phyloP scores from a whole-genome alignment of 2,113 vertebrate species.

The Pseudorhombus dupliciocellatus region DNA sequence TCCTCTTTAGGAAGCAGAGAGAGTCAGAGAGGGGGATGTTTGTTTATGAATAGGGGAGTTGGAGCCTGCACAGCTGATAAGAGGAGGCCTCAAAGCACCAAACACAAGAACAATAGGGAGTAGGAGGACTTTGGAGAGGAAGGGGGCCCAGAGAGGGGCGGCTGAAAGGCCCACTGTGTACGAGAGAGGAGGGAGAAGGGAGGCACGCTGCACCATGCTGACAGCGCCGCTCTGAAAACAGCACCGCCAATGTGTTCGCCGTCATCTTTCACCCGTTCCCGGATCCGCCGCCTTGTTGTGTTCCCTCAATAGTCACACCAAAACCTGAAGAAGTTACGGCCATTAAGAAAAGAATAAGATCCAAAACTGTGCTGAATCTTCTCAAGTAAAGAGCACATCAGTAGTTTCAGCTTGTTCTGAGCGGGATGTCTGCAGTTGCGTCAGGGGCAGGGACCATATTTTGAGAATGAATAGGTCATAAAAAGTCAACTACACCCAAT shows the following conservation, averaged over 20 bases:
- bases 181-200: constrained; percentile 18
- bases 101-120: constrained; percentile 75
- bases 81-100: constrained; percentile 64
- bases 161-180: constrained; percentile 65
- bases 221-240: constrained; percentile 49
- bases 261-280: constrained; percentile 16
- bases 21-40: constrained; percentile 10
- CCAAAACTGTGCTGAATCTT: not conserved
- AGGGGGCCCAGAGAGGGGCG: constrained; percentile 70
- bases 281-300: constrained; percentile 21
- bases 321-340: not conserved
- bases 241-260: constrained; percentile 33
- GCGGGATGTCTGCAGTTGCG: not conserved
- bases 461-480: not conserved
- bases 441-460: not conserved
- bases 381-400: not conserved
- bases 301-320: not conserved
- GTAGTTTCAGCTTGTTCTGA: not conserved
- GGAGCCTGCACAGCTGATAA: constrained; percentile 64
- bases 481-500: constrained; percentile 1
- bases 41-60: constrained; percentile 51
- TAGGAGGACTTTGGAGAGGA: constrained; percentile 64
- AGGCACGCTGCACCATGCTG: constrained; percentile 45
- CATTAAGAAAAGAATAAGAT: not conserved
- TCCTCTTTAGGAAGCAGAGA: constrained; percentile 5